Evolutionary conservation across 2,797 vertebrate genomes (phyloP).

Genomic region (Spondyliosoma cantharus): DNA sequence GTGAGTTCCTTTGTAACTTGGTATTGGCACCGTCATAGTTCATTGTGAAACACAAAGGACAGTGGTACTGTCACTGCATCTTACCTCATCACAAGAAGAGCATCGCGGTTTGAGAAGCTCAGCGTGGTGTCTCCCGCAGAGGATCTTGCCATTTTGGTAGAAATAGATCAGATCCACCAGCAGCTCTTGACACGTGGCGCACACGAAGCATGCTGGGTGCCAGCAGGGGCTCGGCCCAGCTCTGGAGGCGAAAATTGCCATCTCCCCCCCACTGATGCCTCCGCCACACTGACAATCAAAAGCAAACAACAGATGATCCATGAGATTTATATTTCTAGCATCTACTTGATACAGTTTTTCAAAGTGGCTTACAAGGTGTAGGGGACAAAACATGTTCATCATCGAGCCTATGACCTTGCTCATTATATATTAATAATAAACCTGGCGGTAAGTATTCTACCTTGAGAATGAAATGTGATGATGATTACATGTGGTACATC

Average conservation of each 20-base stretch:
- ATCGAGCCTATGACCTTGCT: background rate
- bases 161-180: conserved; percentile 99
- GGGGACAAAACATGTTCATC: background rate
- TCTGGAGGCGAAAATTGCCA: conserved; percentile 94
- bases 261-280: conserved; percentile 91
- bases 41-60: background rate
- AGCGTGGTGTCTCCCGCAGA: conserved; percentile 95
- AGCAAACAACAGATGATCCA: conserved; percentile 44
- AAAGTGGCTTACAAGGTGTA: background rate
- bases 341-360: conserved; percentile 10
- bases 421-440: background rate
- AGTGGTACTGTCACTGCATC: background rate
- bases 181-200: conserved; percentile 92
- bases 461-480: conserved; percentile 17
- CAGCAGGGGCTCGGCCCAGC: conserved; percentile 93
- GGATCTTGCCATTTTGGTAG: conserved; percentile 93
- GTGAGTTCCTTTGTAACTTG: background rate
- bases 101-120: conserved; percentile 97
- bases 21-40: background rate
- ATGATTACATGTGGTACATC: conserved; percentile 12
- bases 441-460: conserved; percentile 5
- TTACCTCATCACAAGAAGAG: conserved; percentile 90
- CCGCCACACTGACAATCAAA: conserved; percentile 78
- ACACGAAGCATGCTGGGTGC: conserved; percentile 95
- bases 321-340: conserved; percentile 33